Conservation (phyloP, 2,113 vertebrate species). For the Psilopsiagon aymara region DNA sequence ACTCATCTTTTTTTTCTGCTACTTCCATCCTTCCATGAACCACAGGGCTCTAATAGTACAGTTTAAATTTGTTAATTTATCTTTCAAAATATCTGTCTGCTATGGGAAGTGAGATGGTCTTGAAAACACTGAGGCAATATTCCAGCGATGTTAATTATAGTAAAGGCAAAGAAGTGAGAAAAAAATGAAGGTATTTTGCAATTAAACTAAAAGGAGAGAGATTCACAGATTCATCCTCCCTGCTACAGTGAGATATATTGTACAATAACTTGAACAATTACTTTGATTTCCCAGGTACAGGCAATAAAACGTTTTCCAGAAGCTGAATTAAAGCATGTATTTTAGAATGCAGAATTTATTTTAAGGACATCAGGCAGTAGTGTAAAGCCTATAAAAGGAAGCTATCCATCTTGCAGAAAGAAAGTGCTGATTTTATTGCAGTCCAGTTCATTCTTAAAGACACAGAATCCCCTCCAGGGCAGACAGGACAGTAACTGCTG, state of each 20-base stretch:
- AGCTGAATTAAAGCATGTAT: background rate
- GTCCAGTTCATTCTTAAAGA: slow-evolving; percentile 9
- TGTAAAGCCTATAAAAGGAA: background rate
- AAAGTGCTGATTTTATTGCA: background rate
- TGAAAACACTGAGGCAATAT: background rate
- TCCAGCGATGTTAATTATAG: background rate
- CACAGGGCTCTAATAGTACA: background rate
- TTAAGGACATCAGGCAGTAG: background rate
- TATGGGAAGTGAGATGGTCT: background rate
- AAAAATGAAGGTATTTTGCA: background rate
- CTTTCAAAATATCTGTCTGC: background rate
- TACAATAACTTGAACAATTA: background rate
- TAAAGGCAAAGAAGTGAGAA: background rate
- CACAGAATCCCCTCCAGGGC: background rate
- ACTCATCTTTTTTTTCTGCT: background rate
- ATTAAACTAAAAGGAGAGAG: background rate
- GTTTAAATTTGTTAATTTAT: background rate
- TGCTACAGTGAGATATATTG: background rate
- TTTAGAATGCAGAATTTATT: background rate
- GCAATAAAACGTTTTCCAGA: background rate
- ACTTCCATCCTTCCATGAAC: background rate
- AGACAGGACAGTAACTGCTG: background rate
- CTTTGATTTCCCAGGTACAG: background rate
- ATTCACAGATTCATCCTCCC: background rate
- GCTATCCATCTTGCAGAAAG: background rate